Evolutionary conservation across 2,113 vertebrate genomes (phyloP).

Genomic region (Nibea albiflora): DNA sequence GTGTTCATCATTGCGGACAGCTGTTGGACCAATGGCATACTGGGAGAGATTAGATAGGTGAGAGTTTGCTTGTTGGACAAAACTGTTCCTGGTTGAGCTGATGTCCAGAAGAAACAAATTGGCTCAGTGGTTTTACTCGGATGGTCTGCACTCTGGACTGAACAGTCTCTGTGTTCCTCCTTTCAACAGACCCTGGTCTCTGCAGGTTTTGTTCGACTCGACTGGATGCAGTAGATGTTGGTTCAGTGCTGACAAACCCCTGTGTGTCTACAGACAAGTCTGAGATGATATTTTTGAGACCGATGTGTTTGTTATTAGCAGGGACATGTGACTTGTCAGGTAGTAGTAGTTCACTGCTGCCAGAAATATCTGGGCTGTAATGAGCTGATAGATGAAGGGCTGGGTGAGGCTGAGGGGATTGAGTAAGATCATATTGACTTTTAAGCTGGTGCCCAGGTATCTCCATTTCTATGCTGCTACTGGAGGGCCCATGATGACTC

Average conservation of each 20-base stretch:
- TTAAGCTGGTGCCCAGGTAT: neutral
- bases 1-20: neutral
- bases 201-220: neutral
- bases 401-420: neutral
- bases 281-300: neutral
- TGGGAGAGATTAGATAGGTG: neutral
- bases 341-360: neutral
- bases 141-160: slow-evolving; percentile 23
- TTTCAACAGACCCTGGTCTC: neutral
- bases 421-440: neutral
- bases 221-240: neutral
- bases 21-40: neutral
- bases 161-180: neutral
- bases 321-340: neutral
- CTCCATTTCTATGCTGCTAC: neutral
- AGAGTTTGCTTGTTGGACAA: neutral
- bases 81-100: slow-evolving; percentile 3
- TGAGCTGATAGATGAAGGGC: neutral
- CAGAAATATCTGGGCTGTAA: neutral
- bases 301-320: neutral
- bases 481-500: neutral
- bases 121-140: slow-evolving; percentile 50
- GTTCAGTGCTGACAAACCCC: neutral
- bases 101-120: neutral
- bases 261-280: neutral